These are phyloP conservation scores for Allolobophora icterica DNA, from an alignment of 2,888 invertebrate species.

Conservation along the genomic window DNA sequence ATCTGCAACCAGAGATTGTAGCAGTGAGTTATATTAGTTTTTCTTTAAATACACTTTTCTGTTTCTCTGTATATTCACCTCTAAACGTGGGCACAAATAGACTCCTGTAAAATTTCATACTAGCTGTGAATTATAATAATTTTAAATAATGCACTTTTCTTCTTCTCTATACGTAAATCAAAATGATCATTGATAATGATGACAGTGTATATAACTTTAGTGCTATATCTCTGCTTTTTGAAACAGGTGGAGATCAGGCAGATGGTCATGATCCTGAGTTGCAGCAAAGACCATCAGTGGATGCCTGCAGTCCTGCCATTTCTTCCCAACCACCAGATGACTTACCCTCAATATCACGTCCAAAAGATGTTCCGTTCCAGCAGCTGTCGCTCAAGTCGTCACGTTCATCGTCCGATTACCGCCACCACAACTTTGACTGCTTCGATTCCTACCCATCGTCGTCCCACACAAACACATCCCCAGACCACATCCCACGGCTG, in stretches of 20 bases:
- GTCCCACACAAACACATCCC: conserved; percentile 28
- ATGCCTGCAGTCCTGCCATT: neutral
- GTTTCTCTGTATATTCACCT: too few relatives aligned
- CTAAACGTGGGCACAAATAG: too few relatives aligned
- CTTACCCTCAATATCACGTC: conserved; percentile 19
- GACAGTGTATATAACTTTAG: neutral
- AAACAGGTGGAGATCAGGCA: neutral
- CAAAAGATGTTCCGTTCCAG: conserved; percentile 25
- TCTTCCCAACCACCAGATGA: neutral
- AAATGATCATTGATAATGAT: neutral
- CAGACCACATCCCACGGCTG: conserved; percentile 43
- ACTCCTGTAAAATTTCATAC: too few relatives aligned
- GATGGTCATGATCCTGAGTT: neutral
- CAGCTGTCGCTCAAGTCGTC: conserved; percentile 23
- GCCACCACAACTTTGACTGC: conserved; percentile 18
- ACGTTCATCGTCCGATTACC: neutral
- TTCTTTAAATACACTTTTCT: too few relatives aligned
- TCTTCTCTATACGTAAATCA: too few relatives aligned
- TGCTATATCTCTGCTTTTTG: neutral
- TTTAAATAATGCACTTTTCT: too few relatives aligned
- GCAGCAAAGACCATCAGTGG: neutral
- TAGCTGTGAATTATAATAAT: too few relatives aligned
- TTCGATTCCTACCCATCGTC: neutral
- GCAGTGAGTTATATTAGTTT: too few relatives aligned
- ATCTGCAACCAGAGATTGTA: too few relatives aligned